Evolutionary conservation across 2,888 invertebrate species (phyloP), one percentile per base, ranked within the genome.

Genomic region (Leucozona laternaria): DNA sequence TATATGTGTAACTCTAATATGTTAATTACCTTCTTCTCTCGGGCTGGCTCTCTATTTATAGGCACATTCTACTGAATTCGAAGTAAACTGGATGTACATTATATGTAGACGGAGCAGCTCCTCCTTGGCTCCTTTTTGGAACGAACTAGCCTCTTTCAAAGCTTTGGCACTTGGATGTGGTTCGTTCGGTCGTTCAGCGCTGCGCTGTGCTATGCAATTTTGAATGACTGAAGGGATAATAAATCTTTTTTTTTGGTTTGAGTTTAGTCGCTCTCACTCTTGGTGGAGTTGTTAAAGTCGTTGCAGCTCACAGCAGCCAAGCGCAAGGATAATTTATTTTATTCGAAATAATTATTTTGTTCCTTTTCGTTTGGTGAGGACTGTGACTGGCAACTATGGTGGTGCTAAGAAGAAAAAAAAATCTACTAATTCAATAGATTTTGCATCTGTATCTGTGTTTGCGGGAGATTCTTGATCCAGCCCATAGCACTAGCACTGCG

Each of bases 1-100:
- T 88, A 57, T 85, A 2, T 7, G 88, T 89, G 88, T 81, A 88
- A 84, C 88, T 89, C 83, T 88, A 88, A 89, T 89, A 89, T 89
- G 89, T 89, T 89, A 88, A 88, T 88, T 88, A 88, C 88, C 80
- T 84, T 75, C 73, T 70, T 62, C 77, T 85, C 77, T 76, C 25
- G 48, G 55, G 70, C 66, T 79, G 55, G 70, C 66, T 79, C 73
- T 75, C 81, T 78, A 86, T 81, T 81, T 78, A 70, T 86, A 86
- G 77, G 60, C 10, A 31, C 10, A 31, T 50, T 15, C 66, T 20
- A 43, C 25, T 37, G 37, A 31, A 40, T 11, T 31, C n/a, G 13
- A 43, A 20, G 34, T 31, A 48, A 20, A 10, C 48, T 48, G 43
- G 43, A n/a, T 43, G 4, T 43, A 15, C 11, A n/a, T 5, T 5